These are phyloP conservation scores for Sakesphorus luctuosus DNA, from an alignment of 2,113 vertebrate genomes.

Conservation along the genomic window DNA sequence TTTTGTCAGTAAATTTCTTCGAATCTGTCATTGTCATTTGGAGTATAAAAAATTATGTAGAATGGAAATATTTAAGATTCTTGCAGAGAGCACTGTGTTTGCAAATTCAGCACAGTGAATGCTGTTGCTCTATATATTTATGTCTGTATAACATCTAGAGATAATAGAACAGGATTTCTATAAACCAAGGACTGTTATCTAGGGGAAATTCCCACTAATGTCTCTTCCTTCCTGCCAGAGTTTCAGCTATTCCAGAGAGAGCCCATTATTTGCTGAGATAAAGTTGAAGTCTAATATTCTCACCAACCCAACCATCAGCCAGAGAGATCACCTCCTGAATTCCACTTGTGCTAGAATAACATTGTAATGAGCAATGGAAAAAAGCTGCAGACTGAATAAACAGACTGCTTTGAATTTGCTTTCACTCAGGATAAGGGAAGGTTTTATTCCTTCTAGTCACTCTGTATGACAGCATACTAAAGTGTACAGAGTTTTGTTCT, in stretches of 20 bases:
- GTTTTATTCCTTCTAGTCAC: neutral
- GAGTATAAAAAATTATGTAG: neutral
- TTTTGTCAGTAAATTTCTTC: neutral
- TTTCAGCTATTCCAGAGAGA: slow-evolving; percentile 66
- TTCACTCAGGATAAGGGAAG: neutral
- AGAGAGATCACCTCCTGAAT: slow-evolving; percentile 33
- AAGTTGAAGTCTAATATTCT: slow-evolving; percentile 55
- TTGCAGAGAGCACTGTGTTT: slow-evolving; percentile 17
- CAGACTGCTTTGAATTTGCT: slow-evolving; percentile 7
- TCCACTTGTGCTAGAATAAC: slow-evolving; percentile 56
- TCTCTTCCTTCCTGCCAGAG: slow-evolving; percentile 76
- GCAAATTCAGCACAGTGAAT: slow-evolving; percentile 31
- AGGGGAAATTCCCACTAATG: slow-evolving; percentile 77
- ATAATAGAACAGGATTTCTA: slow-evolving; percentile 66
- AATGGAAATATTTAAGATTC: neutral
- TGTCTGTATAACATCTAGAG: slow-evolving; percentile 39
- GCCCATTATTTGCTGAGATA: slow-evolving; percentile 45
- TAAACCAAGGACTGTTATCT: slow-evolving; percentile 69
- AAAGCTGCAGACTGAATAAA: slow-evolving; percentile 64
- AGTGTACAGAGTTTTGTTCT: slow-evolving; percentile 1
- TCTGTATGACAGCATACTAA: slow-evolving; percentile 21
- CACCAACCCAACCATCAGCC: neutral
- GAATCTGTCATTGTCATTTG: neutral
- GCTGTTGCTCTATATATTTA: neutral
- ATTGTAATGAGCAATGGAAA: slow-evolving; percentile 61